A percentile compares a stretch with the other conserved stretches of the same genome.
phyloP scores from a whole-genome alignment of 1,140 invertebrate genomes.

The Saccostrea echinata region DNA sequence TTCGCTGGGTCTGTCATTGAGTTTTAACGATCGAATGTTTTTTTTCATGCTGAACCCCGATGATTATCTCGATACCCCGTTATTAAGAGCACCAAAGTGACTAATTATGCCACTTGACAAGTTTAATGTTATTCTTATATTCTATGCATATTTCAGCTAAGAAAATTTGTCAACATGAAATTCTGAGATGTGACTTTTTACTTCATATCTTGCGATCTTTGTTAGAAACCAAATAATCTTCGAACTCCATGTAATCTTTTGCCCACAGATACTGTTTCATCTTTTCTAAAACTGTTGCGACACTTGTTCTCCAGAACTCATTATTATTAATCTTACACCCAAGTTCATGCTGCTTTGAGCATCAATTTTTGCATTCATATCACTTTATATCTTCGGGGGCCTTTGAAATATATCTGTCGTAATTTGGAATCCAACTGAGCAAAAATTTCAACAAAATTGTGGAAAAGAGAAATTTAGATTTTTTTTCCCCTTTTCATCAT shows the following conservation, averaged over 20 bases:
- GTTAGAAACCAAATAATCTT: not conserved
- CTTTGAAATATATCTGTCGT: constrained; percentile 29
- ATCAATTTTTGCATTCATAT: constrained; percentile 18
- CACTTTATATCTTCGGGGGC: not conserved
- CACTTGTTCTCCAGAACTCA: not conserved
- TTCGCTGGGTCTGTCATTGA: not conserved
- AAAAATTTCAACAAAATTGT: constrained; percentile 31
- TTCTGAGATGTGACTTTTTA: not conserved
- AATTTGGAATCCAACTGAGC: constrained; percentile 31
- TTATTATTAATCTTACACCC: constrained; percentile 23
- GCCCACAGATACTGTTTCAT: not conserved
- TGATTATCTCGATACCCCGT: not conserved
- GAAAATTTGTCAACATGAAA: not conserved
- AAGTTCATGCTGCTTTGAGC: constrained; percentile 5
- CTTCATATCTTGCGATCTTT: not conserved
- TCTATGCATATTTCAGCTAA: not conserved
- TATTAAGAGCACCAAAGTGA: constrained; percentile 8
- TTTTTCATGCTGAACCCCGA: not conserved
- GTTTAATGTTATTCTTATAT: not conserved
- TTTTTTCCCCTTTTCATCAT: constrained; percentile 28
- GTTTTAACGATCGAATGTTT: constrained; percentile 11
- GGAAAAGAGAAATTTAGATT: constrained; percentile 27
- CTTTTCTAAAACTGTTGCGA: constrained; percentile 2
- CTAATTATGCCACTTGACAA: constrained; percentile 29
- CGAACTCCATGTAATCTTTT: not conserved